Percentiles rank a stretch among this genome's conserved stretches.
Conservation (phyloP, 1,140 invertebrate species). For the Venustaconcha ellipsiformis region DNA sequence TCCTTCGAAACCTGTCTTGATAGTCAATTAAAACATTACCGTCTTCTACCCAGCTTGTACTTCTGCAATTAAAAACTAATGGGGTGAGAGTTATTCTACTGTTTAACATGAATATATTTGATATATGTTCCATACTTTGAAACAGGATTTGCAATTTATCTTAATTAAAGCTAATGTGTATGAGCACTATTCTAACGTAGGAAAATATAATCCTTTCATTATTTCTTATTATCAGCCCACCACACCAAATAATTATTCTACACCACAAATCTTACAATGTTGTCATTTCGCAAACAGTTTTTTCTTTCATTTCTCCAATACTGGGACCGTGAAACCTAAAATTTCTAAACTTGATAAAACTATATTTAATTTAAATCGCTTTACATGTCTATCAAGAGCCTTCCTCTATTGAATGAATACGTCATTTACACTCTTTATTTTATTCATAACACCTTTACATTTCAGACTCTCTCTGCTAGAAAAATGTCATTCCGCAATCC, state of each 20-base stretch:
- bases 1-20: conserved; percentile 7
- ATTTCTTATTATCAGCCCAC: background rate
- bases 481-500: background rate
- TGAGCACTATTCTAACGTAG: background rate
- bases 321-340: background rate
- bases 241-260: background rate
- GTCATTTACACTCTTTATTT: background rate
- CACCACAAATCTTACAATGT: background rate
- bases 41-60: background rate
- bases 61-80: background rate
- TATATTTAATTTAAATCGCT: background rate
- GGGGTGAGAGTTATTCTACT: background rate
- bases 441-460: background rate
- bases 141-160: background rate
- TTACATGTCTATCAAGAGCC: background rate
- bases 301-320: background rate
- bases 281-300: background rate
- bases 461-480: background rate
- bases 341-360: background rate
- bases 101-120: background rate
- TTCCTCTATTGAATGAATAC: background rate
- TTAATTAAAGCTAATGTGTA: background rate
- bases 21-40: background rate
- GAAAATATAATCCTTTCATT: background rate
- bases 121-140: background rate